Evolutionary conservation across 1,140 invertebrate genomes (phyloP).

Genomic region (Ooceraea biroi): DNA sequence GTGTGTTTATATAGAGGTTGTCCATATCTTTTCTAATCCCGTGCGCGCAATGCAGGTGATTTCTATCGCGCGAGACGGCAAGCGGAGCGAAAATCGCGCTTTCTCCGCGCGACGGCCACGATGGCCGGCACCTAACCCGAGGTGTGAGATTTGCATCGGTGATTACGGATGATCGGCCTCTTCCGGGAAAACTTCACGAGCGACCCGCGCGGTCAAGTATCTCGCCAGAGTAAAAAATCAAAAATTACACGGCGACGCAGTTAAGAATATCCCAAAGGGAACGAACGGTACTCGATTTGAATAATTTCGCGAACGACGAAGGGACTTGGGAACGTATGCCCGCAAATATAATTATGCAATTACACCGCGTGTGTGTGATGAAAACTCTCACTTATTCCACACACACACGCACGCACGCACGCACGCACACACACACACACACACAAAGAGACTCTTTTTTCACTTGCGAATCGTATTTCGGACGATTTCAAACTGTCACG

Average conservation of each 20-base stretch:
- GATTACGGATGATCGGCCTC: slow-evolving; percentile 77
- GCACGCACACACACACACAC: too few species aligned
- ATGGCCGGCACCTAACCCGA: slow-evolving; percentile 52
- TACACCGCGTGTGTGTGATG: neutral
- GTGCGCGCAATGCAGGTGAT: slow-evolving; percentile 51
- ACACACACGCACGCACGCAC: too few species aligned
- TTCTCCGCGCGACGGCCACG: slow-evolving; percentile 65
- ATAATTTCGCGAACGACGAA: neutral
- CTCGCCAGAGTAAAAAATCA: slow-evolving; percentile 42
- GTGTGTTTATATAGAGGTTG: slow-evolving; percentile 27
- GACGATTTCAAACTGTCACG: neutral
- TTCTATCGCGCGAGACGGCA: slow-evolving; percentile 62
- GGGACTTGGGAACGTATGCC: neutral
- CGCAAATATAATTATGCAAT: slow-evolving; percentile 6
- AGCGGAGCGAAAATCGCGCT: slow-evolving; percentile 70
- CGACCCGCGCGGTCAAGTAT: slow-evolving; percentile 40
- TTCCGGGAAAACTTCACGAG: slow-evolving; percentile 73
- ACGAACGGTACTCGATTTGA: neutral
- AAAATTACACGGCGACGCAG: slow-evolving; percentile 41
- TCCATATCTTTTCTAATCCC: slow-evolving; percentile 60
- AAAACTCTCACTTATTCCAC: too few species aligned
- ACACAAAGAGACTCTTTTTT: too few species aligned
- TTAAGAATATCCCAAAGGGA: slow-evolving; percentile 27
- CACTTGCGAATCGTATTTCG: slow-evolving; percentile 7
- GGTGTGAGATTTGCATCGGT: slow-evolving; percentile 77